phyloP scores from a whole-genome alignment of 1,140 invertebrate species.

The Heliconius congener region DNA sequence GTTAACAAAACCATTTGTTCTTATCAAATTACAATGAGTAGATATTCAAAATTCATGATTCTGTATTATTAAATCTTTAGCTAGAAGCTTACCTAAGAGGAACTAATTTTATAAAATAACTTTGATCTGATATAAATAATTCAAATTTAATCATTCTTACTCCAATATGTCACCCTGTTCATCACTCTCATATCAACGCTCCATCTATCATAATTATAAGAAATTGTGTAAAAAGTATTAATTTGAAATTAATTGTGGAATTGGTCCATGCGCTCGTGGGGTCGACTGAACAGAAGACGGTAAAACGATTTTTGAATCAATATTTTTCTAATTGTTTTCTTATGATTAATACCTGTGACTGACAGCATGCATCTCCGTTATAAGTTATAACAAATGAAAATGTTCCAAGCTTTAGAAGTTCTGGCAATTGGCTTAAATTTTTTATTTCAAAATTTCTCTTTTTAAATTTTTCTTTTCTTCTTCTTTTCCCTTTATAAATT shows the following conservation, averaged over 20 bases:
- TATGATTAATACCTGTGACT: constrained; percentile 75
- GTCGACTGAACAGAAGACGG: constrained; percentile 77
- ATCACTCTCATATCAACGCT: not conserved
- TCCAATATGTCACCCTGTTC: not conserved
- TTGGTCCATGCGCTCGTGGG: constrained; percentile 72
- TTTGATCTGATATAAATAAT: no score
- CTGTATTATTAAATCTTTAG: no score
- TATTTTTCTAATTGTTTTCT: constrained; percentile 52
- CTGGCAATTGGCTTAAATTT: constrained; percentile 72
- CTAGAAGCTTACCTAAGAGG: no score
- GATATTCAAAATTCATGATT: not conserved
- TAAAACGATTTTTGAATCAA: constrained; percentile 72
- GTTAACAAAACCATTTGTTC: not conserved
- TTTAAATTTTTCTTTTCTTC: constrained; percentile 29
- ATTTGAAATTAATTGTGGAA: constrained; percentile 48
- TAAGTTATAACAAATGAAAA: constrained; percentile 54
- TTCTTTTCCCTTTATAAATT: constrained; percentile 30
- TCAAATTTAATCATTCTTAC: not conserved
- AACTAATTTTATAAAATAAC: no score
- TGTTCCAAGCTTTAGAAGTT: constrained; percentile 66
- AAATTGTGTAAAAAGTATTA: constrained; percentile 15
- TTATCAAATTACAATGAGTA: not conserved
- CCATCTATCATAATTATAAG: not conserved
- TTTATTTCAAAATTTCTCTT: constrained; percentile 64
- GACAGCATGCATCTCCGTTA: constrained; percentile 75